Conservation (phyloP, 2,113 vertebrate genomes). For the Suricata suricatta region DNA sequence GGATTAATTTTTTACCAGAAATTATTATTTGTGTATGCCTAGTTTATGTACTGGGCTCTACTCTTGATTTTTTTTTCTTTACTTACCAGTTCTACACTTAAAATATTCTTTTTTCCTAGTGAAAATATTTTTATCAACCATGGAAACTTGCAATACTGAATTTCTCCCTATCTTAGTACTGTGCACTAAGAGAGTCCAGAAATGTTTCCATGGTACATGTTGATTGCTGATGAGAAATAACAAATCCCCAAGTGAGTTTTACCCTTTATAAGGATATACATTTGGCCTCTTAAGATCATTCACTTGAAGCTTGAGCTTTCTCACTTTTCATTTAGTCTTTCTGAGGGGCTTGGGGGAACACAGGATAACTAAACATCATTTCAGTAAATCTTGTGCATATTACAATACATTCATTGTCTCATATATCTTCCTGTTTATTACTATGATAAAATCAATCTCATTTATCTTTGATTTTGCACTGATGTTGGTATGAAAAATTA, state of each 20-base stretch:
- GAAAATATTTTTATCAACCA: not conserved
- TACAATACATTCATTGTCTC: not conserved
- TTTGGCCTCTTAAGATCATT: not conserved
- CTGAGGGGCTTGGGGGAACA: not conserved
- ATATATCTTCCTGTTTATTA: not conserved
- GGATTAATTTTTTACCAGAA: not conserved
- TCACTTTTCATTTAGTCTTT: not conserved
- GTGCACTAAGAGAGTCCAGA: rapidly evolving
- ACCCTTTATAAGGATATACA: not conserved
- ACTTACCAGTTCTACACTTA: not conserved
- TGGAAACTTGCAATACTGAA: not conserved
- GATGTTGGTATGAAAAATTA: not conserved
- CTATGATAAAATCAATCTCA: not conserved
- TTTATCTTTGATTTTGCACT: not conserved
- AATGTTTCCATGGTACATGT: not conserved
- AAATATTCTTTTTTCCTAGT: not conserved
- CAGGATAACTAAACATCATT: not conserved
- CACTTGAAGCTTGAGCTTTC: not conserved
- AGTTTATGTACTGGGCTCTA: not conserved
- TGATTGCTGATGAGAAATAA: not conserved
- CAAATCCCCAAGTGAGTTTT: not conserved
- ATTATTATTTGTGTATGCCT: not conserved
- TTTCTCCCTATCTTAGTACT: not conserved
- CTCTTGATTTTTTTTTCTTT: not conserved
- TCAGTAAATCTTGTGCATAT: not conserved